Conservation (phyloP, 2,113 vertebrate species). For the Tachysurus fulvidraco region DNA sequence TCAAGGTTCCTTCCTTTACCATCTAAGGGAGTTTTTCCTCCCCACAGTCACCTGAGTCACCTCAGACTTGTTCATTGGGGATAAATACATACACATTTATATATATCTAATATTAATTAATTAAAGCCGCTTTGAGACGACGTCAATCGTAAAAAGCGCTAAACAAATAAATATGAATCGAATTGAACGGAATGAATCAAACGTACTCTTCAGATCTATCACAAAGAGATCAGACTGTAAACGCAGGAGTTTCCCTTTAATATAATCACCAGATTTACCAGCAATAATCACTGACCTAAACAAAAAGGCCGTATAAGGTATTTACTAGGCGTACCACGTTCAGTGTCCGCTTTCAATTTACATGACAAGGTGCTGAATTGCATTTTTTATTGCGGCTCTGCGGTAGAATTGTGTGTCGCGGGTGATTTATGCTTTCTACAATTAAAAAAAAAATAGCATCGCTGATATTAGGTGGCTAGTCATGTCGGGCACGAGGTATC, state of each 20-base stretch:
- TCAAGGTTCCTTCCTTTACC: no score
- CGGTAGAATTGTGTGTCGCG: conserved; percentile 58
- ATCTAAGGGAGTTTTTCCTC: no score
- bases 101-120: no score
- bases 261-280: background rate
- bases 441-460: conserved; percentile 56
- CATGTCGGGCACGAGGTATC: conserved; percentile 58
- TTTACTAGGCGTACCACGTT: conserved; percentile 18
- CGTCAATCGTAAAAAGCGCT: no score
- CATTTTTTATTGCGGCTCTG: conserved; percentile 68
- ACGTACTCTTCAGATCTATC: background rate
- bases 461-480: conserved; percentile 73
- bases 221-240: background rate
- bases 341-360: conserved; percentile 21
- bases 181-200: background rate
- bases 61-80: no score
- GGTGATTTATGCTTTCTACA: conserved; percentile 71
- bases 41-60: no score
- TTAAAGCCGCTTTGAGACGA: no score
- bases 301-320: background rate
- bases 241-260: background rate
- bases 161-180: no score
- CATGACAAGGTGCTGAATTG: conserved; percentile 63
- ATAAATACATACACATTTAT: no score
- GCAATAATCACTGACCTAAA: background rate